Evolutionary conservation across 2,888 invertebrate species (phyloP).

Genomic region (Euzophera pinguis): DNA sequence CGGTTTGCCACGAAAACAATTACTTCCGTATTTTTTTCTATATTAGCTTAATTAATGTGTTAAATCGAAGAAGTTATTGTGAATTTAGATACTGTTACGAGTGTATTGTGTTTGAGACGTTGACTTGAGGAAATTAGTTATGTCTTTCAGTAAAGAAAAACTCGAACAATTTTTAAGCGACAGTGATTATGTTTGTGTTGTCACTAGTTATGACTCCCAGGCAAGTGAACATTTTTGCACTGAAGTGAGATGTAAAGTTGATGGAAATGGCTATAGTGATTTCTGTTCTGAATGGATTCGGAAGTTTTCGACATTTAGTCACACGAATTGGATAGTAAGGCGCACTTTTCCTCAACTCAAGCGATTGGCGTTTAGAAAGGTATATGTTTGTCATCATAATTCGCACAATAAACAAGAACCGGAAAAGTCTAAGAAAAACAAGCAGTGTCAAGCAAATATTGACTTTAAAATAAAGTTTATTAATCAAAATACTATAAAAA

Average conservation of each 20-base stretch:
- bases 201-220: neutral
- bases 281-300: neutral
- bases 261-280: neutral
- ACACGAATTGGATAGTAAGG: conserved; percentile 1
- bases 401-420: conserved; percentile 4
- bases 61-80: neutral
- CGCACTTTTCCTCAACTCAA: conserved; percentile 1
- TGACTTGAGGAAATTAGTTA: neutral
- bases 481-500: conserved; percentile 1
- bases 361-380: neutral
- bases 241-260: neutral
- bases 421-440: conserved; percentile 1
- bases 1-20: neutral
- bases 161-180: neutral
- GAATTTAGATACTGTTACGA: neutral
- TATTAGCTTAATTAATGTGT: neutral
- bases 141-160: neutral
- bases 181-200: neutral
- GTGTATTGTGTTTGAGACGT: neutral
- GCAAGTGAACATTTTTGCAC: neutral
- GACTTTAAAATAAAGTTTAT: conserved; percentile 8
- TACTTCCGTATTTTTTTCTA: neutral
- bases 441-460: conserved; percentile 1
- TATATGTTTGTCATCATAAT: conserved; percentile 5
- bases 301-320: conserved; percentile 3